Evolutionary conservation across 2,113 vertebrate species (phyloP), one percentile per base, ranked within the genome.

Genomic region (Hassar affinis): DNA sequence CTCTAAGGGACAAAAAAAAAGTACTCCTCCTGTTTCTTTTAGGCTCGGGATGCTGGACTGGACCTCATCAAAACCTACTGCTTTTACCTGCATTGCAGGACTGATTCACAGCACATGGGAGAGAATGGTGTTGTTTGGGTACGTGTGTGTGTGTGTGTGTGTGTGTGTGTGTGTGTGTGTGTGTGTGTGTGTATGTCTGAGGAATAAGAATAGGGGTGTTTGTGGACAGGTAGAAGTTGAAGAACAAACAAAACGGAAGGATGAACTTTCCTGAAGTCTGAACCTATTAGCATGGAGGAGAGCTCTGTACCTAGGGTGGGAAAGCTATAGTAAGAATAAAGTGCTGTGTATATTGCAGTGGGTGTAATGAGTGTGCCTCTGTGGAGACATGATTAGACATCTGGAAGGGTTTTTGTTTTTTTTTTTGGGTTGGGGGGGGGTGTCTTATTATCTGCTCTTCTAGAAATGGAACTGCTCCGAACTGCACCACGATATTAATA

Each of bases 131-230:
- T 17, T 51, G 54, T 79, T 27, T 54, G 62, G 30, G 56, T 74
- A 33, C 52, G 10, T 18, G 64, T 61, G 22, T 47, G 64, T 30
- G 81, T 82, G 17, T 38, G 82, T 51, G 64, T 61, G 22, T 47
- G 64, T 30, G 81, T 82, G 17, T 38, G 82, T 64, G 15, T 22
- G 52, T 83, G 83, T 47, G 85, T 54, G 72, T 90, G 93, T 79
- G 85, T n/a, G 92, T 47, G 45, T 47, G 45, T 10, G 45, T n/a
- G n/a, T n/a, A n/a, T n/a, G n/a, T n/a, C n/a, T n/a, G 10, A 90
- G 88, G 93, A 89, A 90, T 92, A 54, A 90, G 87, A 92, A 89
- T 91, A 90, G 90, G 56, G 93, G 91, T 90, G 35, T 85, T 76
- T 83, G 79, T 61, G 56, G 54, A 79, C n/a, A 6, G 81, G 54